Conservation (phyloP, 2,797 vertebrate genomes). For the Zalophus californianus region DNA sequence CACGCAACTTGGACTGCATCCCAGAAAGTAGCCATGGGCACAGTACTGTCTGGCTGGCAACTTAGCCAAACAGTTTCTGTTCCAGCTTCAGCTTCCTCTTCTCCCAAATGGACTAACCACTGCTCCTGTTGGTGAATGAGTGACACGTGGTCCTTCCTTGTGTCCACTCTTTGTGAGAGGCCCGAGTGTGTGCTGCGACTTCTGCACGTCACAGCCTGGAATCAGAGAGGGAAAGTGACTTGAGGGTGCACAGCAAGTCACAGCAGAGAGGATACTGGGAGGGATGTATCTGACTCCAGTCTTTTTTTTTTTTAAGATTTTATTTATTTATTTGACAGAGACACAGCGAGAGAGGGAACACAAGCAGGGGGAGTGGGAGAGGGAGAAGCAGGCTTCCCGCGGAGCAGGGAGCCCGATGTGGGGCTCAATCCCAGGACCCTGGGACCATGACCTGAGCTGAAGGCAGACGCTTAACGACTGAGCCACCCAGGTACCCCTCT, state of each 20-base stretch:
- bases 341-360: too few species aligned
- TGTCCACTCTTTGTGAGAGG: not conserved
- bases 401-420: too few species aligned
- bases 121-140: fast-evolving
- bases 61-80: not conserved
- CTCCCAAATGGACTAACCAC: not conserved
- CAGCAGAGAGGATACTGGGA: not conserved
- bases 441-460: too few species aligned
- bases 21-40: not conserved
- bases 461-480: too few species aligned
- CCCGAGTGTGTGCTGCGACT: too few species aligned
- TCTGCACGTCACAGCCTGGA: not conserved
- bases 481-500: too few species aligned
- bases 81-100: not conserved
- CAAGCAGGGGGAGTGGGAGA: too few species aligned
- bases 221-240: not conserved
- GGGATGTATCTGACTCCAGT: not conserved
- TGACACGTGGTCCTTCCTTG: not conserved
- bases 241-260: not conserved
- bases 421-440: too few species aligned
- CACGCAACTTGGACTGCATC: not conserved
- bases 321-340: too few species aligned
- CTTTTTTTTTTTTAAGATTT: too few species aligned
- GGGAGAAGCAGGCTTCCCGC: too few species aligned
- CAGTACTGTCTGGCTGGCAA: not conserved